These are phyloP conservation scores for Dione juno DNA, from an alignment of 2,888 invertebrate species.

Conservation along the genomic window DNA sequence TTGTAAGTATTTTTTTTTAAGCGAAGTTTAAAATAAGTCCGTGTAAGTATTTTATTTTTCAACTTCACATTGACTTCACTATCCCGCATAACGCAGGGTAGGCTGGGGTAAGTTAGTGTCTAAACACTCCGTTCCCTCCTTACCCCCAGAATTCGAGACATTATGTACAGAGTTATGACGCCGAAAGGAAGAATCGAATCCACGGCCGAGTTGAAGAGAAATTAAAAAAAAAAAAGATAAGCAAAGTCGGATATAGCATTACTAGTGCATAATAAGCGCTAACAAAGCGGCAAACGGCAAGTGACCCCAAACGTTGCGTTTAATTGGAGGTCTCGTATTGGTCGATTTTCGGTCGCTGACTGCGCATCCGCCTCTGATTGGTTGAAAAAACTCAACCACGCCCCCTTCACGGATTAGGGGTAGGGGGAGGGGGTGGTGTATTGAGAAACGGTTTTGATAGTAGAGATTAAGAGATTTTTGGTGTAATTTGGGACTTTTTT, in stretches of 20 bases:
- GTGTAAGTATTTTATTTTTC: no score
- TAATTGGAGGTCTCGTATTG: constrained; percentile 71
- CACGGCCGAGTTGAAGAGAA: no score
- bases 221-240: constrained; percentile 20
- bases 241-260: constrained; percentile 35
- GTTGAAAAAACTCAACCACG: constrained; percentile 51
- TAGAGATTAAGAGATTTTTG: constrained; percentile 44
- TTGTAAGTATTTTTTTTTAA: no score
- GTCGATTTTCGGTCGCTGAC: constrained; percentile 55
- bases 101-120: no score
- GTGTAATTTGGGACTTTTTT: no score
- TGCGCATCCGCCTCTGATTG: constrained; percentile 58
- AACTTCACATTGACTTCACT: no score
- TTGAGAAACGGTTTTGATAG: constrained; percentile 55
- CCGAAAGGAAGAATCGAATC: no score
- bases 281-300: constrained; percentile 66
- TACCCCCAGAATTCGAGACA: no score
- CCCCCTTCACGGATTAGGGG: constrained; percentile 66
- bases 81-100: no score
- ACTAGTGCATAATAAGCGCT: constrained; percentile 49
- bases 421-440: constrained; percentile 52
- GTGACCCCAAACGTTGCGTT: constrained; percentile 74
- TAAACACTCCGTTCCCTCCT: neutral
- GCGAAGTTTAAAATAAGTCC: no score
- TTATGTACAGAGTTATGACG: no score